phyloP scores from a whole-genome alignment of 2,888 invertebrate genomes.

The Chironomus riparius region DNA sequence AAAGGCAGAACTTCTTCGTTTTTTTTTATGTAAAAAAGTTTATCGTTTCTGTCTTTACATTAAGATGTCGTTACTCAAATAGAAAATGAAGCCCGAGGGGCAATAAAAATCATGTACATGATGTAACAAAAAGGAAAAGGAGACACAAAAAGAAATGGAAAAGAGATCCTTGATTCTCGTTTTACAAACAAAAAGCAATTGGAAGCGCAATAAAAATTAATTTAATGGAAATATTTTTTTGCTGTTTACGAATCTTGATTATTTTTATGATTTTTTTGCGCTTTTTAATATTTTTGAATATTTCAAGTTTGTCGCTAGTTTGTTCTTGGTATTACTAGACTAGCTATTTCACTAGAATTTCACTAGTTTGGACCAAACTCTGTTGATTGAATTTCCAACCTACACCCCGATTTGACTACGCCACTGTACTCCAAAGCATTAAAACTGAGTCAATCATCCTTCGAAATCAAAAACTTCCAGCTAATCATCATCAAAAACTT shows the following conservation, averaged over 20 bases:
- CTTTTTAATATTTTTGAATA: no score
- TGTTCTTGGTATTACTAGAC: no score
- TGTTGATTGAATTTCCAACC: no score
- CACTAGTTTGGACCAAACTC: no score
- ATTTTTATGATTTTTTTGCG: background rate
- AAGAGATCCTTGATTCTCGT: no score
- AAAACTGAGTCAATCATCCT: no score
- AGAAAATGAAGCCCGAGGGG: constrained; percentile 13
- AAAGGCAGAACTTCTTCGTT: background rate
- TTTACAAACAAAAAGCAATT: background rate
- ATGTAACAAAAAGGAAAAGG: background rate
- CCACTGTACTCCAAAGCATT: no score
- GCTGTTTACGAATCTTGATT: background rate
- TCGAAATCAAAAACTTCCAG: no score
- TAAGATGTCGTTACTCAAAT: constrained; percentile 17
- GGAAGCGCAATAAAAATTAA: constrained; percentile 11
- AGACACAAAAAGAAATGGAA: background rate
- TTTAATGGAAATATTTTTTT: constrained; percentile 5
- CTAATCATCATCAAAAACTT: no score
- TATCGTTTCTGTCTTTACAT: constrained; percentile 4
- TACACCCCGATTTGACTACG: no score
- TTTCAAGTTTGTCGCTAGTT: no score
- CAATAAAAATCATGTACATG: constrained; percentile 2
- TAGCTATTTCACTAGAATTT: no score
- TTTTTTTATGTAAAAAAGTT: background rate